A percentile compares a stretch with the other conserved stretches of the same genome.
phyloP scores from a whole-genome alignment of 1,140 invertebrate species.

The Caerostris darwini region DNA sequence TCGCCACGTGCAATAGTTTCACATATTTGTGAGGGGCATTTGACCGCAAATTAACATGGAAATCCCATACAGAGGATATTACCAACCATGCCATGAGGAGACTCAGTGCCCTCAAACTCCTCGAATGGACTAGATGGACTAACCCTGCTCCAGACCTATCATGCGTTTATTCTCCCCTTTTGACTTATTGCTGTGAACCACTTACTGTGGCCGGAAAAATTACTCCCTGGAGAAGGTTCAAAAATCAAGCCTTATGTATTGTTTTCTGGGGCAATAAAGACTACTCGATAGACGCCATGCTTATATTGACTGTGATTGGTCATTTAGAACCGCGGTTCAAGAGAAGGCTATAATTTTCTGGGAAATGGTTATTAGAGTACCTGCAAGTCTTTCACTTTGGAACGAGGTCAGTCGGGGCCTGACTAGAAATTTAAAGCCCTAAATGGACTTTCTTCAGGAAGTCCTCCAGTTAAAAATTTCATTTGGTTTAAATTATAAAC shows the following conservation, averaged over 20 bases:
- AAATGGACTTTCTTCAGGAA: background rate
- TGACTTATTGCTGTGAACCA: background rate
- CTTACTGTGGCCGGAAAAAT: background rate
- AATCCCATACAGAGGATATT: background rate
- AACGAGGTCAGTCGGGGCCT: background rate
- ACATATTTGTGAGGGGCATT: background rate
- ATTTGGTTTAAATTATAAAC: background rate
- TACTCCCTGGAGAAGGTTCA: no score
- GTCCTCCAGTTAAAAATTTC: slow-evolving; percentile 31
- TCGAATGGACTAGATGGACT: background rate
- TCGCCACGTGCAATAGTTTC: background rate
- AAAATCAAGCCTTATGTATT: no score
- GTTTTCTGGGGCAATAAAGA: no score
- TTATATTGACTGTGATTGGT: no score
- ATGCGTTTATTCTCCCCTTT: background rate
- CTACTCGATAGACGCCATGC: no score
- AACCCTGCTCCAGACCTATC: background rate
- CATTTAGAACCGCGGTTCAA: no score
- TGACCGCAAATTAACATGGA: background rate
- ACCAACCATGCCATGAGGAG: background rate
- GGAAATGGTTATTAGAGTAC: no score
- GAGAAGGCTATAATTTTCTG: no score
- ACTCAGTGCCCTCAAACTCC: background rate
- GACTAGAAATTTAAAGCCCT: background rate
- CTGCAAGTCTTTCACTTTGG: no score